phyloP scores from a whole-genome alignment of 2,888 invertebrate genomes.

The Miltochrista miniata region DNA sequence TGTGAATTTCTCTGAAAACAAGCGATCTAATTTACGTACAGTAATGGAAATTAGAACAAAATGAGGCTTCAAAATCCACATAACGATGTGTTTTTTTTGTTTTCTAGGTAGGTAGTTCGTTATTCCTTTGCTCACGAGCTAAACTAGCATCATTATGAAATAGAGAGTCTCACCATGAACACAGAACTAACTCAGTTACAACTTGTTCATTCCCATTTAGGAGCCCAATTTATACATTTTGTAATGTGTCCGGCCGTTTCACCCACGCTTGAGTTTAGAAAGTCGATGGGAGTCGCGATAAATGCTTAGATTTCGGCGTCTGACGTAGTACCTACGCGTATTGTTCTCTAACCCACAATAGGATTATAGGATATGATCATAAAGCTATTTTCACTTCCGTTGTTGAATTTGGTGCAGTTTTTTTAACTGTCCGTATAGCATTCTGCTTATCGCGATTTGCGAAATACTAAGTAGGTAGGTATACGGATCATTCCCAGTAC shows the following conservation, averaged over 20 bases:
- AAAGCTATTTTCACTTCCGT: constrained; percentile 50
- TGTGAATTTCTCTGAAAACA: neutral
- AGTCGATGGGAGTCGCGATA: constrained; percentile 51
- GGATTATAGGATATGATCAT: constrained; percentile 50
- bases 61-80: neutral
- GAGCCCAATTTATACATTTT: constrained; percentile 43
- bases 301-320: constrained; percentile 47
- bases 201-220: constrained; percentile 36
- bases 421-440: no score
- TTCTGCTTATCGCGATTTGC: no score
- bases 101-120: no score
- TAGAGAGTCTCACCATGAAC: no score
- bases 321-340: constrained; percentile 26
- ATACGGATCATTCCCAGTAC: no score
- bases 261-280: constrained; percentile 61
- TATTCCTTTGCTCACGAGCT: constrained; percentile 10
- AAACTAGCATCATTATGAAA: constrained; percentile 29
- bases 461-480: no score
- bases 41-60: neutral
- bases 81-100: neutral
- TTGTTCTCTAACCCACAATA: constrained; percentile 59
- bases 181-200: constrained; percentile 28
- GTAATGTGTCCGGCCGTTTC: constrained; percentile 45
- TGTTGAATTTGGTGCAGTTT: constrained; percentile 20
- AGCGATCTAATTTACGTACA: neutral